Conservation (phyloP, 1,140 invertebrate genomes). For the Colletes latitarsis region DNA sequence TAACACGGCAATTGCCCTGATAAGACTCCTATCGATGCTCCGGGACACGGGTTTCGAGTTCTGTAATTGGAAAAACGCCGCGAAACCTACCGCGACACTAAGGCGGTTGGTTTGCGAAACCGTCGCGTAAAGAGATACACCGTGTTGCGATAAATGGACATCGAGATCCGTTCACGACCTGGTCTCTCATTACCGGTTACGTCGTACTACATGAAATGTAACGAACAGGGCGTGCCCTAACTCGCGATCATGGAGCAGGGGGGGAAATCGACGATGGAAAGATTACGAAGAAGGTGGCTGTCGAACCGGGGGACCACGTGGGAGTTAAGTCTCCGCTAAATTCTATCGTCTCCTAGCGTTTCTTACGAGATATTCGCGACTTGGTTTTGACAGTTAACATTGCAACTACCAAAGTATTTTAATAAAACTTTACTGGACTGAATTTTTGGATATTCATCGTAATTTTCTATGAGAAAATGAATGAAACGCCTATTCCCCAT, state of each 20-base stretch:
- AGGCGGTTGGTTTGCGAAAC: constrained; percentile 16
- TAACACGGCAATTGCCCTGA: constrained; percentile 32
- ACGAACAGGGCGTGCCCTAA: neutral
- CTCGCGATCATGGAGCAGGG: too few relatives aligned
- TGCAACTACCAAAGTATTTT: too few relatives aligned
- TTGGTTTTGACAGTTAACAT: too few relatives aligned
- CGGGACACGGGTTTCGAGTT: constrained; percentile 15
- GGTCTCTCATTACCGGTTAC: neutral
- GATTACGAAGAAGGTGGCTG: neutral
- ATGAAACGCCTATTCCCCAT: too few relatives aligned
- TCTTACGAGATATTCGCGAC: too few relatives aligned
- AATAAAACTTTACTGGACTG: too few relatives aligned
- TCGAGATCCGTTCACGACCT: neutral
- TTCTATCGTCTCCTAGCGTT: too few relatives aligned
- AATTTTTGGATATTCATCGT: too few relatives aligned
- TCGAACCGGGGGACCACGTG: neutral
- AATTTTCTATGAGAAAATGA: too few relatives aligned
- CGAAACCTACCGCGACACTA: constrained; percentile 17
- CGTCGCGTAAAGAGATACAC: constrained; percentile 1
- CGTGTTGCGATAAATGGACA: constrained; percentile 11
- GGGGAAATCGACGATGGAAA: too few relatives aligned
- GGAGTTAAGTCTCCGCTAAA: too few relatives aligned
- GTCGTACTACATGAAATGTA: neutral
- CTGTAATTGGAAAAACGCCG: constrained; percentile 36
- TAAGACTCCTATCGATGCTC: constrained; percentile 30